Evolutionary conservation across 2,888 invertebrate genomes (phyloP).

Genomic region (Agrenia bidenticulata): DNA sequence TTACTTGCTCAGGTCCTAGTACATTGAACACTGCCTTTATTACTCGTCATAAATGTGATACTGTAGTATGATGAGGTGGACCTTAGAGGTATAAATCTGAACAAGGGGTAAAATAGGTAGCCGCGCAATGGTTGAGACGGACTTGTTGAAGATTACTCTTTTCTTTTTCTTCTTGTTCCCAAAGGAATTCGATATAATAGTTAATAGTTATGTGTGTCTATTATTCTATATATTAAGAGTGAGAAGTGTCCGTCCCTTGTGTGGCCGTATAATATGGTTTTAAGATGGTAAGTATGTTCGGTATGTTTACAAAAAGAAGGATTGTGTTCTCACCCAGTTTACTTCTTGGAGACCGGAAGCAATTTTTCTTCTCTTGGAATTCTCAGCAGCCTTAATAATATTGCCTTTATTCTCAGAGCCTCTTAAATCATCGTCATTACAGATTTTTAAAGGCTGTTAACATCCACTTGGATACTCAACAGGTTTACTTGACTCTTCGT

Average conservation of each 20-base stretch:
- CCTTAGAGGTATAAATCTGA: too few species aligned
- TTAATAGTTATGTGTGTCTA: too few species aligned
- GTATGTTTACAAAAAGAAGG: conserved; percentile 12
- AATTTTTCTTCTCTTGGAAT: conserved; percentile 36
- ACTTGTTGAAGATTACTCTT: too few species aligned
- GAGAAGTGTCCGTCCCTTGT: conserved; percentile 4
- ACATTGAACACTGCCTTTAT: too few species aligned
- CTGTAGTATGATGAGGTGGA: too few species aligned
- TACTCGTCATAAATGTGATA: too few species aligned
- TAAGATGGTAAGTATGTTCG: conserved; percentile 3
- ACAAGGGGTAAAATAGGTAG: too few species aligned
- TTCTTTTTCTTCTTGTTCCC: too few species aligned
- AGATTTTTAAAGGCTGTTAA: conserved; percentile 11
- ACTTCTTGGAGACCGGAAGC: conserved; percentile 34
- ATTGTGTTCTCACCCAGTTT: conserved; percentile 6
- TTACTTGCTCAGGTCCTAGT: too few species aligned
- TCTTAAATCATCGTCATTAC: conserved; percentile 8
- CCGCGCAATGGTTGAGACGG: too few species aligned
- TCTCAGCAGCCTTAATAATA: conserved; percentile 11
- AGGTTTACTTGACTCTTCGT: neutral
- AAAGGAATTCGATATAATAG: too few species aligned
- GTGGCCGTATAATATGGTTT: conserved; percentile 1
- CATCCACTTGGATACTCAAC: conserved; percentile 6
- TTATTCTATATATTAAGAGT: neutral
- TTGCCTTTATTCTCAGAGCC: neutral